These are phyloP conservation scores for Falco punctatus DNA, from an alignment of 2,113 vertebrate genomes.

Conservation along the genomic window DNA sequence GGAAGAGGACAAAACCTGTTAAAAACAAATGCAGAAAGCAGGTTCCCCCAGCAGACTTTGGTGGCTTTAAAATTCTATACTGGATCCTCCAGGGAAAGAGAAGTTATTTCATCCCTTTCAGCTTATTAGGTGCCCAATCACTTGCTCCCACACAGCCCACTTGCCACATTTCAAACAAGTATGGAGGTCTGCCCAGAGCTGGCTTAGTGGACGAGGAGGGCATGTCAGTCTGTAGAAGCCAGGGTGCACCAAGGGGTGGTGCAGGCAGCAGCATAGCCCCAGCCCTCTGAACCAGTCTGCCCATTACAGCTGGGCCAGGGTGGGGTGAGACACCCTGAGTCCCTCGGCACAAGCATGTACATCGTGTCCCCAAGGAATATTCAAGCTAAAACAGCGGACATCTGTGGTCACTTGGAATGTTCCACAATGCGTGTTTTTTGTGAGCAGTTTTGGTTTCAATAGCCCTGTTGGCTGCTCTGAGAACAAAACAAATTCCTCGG, in stretches of 20 bases:
- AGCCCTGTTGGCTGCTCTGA: neutral
- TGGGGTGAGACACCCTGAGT: neutral
- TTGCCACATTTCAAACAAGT: neutral
- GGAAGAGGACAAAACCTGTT: neutral
- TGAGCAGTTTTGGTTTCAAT: neutral
- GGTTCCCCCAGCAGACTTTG: neutral
- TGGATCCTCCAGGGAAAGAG: neutral
- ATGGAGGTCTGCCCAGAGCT: neutral
- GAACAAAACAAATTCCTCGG: neutral
- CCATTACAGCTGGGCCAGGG: neutral
- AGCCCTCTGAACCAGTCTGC: neutral
- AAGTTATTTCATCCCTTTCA: neutral
- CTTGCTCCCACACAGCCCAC: neutral
- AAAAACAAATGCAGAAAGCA: neutral
- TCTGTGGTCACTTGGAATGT: neutral
- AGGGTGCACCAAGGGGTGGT: accelerated
- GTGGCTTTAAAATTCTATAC: neutral
- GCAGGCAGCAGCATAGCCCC: neutral
- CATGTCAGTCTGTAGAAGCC: neutral
- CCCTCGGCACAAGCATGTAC: accelerated
- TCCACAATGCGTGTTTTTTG: neutral
- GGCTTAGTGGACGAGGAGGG: neutral
- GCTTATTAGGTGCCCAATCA: accelerated
- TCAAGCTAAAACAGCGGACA: neutral
- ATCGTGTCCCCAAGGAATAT: accelerated